Conservation (phyloP, 1,140 invertebrate species). For the Ridgeia piscesae region DNA sequence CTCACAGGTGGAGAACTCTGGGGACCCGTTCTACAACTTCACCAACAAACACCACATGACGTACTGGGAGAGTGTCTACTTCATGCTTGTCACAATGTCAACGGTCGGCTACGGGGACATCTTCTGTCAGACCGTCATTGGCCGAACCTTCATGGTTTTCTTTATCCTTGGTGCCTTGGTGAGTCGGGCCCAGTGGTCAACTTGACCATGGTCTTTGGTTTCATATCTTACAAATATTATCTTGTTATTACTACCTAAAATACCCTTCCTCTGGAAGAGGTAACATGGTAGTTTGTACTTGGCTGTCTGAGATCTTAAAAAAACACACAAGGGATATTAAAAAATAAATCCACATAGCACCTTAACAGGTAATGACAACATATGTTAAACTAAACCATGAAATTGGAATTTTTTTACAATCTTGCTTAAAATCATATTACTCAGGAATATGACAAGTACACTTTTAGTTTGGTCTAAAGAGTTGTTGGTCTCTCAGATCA, state of each 20-base stretch:
- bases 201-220: not conserved
- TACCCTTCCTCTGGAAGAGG: too few relatives aligned
- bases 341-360: too few relatives aligned
- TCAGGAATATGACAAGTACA: too few relatives aligned
- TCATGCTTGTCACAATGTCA: slow-evolving; percentile 58
- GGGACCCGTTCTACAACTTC: slow-evolving; percentile 53
- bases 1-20: slow-evolving; percentile 56
- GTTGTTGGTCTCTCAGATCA: too few relatives aligned
- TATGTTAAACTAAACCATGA: too few relatives aligned
- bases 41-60: slow-evolving; percentile 47
- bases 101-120: slow-evolving; percentile 59
- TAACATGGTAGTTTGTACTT: too few relatives aligned
- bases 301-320: too few relatives aligned
- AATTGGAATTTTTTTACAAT: too few relatives aligned
- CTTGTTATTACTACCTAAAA: not conserved
- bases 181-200: slow-evolving; percentile 32
- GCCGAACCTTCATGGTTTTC: slow-evolving; percentile 52
- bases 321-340: too few relatives aligned
- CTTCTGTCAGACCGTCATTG: slow-evolving; percentile 48
- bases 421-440: too few relatives aligned
- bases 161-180: slow-evolving; percentile 57
- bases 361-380: too few relatives aligned
- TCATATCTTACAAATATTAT: not conserved
- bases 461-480: too few relatives aligned
- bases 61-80: slow-evolving; percentile 59